A percentile compares a stretch with the other conserved stretches of the same genome.
Conservation (phyloP, 35 echinoderm and acorn worm species). For the Heliocidaris tuberculata region DNA sequence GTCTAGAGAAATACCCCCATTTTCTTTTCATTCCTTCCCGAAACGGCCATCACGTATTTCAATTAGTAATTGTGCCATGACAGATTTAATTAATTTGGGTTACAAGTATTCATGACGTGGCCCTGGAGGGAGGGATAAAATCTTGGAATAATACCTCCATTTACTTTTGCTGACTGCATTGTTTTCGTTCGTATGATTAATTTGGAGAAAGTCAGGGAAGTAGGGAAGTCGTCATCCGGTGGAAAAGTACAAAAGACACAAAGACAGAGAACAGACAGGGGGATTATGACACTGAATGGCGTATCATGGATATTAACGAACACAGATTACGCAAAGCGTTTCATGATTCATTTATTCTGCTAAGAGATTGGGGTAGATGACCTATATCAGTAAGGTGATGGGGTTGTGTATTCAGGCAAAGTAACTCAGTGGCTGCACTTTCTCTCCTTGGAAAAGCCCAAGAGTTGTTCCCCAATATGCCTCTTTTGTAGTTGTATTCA, state of each 20-base stretch:
- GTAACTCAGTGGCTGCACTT: not conserved
- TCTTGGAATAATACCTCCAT: not conserved
- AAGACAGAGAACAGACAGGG: not conserved
- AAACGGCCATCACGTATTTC: not conserved
- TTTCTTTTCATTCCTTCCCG: not conserved
- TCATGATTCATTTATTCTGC: not conserved
- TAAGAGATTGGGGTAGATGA: not conserved
- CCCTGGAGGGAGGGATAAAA: not conserved
- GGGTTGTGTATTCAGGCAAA: not conserved
- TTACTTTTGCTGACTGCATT: not conserved
- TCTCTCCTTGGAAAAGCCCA: not conserved
- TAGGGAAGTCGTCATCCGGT: not conserved
- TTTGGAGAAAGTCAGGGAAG: not conserved
- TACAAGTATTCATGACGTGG: not conserved
- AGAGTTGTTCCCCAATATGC: not conserved
- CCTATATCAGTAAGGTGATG: not conserved
- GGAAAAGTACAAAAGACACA: not conserved
- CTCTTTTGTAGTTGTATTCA: not conserved
- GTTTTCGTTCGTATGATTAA: not conserved
- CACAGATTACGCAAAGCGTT: not conserved
- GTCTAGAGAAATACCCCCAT: not conserved
- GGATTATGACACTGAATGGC: not conserved
- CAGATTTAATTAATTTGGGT: conserved; percentile 5
- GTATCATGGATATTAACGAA: not conserved
- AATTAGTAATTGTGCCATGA: not conserved